A percentile compares a stretch with the other conserved stretches of the same genome.
These are phyloP conservation scores for Pseudanteris insignis DNA, from an alignment of 2,888 invertebrate species.

Conservation along the genomic window DNA sequence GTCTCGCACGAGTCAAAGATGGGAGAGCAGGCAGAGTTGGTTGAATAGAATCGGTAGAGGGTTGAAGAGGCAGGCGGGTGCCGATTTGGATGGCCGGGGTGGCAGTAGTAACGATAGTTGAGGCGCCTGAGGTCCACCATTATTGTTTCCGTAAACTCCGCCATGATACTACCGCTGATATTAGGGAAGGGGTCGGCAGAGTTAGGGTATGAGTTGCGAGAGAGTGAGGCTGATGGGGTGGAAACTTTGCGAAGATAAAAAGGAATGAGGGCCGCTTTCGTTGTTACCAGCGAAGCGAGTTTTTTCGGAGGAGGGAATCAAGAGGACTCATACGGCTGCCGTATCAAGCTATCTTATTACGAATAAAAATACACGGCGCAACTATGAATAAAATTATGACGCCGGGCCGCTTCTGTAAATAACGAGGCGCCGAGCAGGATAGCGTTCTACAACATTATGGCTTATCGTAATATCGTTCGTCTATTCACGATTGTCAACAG, in stretches of 20 bases:
- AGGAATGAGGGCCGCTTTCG: conserved; percentile 64
- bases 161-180: conserved; percentile 63
- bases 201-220: conserved; percentile 48
- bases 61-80: conserved; percentile 36
- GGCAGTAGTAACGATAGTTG: conserved; percentile 59
- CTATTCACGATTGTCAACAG: conserved; percentile 15
- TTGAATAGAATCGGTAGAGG: conserved; percentile 26
- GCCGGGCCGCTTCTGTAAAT: conserved; percentile 52
- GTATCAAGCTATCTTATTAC: conserved; percentile 65
- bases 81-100: conserved; percentile 42
- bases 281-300: conserved; percentile 54
- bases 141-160: conserved; percentile 68
- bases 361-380: conserved; percentile 63
- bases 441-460: conserved; percentile 27
- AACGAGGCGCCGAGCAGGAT: conserved; percentile 45
- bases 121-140: conserved; percentile 67
- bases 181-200: conserved; percentile 51
- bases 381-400: conserved; percentile 65
- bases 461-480: conserved; percentile 37
- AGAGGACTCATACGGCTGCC: conserved; percentile 50
- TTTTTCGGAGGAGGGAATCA: conserved; percentile 47
- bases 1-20: conserved; percentile 25
- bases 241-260: conserved; percentile 67
- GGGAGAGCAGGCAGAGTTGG: conserved; percentile 25
- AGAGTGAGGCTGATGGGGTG: conserved; percentile 67